These are phyloP conservation scores for Sinocyclocheilus anshuiensis DNA, from an alignment of 2,113 vertebrate genomes.

Conservation along the genomic window DNA sequence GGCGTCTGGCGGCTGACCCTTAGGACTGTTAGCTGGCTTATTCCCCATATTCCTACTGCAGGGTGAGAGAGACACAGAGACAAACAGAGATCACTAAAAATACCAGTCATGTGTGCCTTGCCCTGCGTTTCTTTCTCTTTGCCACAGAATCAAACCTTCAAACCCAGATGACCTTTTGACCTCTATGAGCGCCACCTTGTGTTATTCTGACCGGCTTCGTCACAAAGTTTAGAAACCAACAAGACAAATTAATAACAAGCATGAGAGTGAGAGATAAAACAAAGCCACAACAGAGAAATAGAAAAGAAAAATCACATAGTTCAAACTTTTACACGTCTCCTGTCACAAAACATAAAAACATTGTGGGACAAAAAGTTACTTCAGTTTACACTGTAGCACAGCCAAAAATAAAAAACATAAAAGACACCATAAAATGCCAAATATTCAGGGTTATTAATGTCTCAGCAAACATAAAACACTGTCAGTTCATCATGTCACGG, in stretches of 20 bases:
- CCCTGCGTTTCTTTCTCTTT: neutral
- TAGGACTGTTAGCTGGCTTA: conserved; percentile 86
- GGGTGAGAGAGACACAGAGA: conserved; percentile 36
- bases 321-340: neutral
- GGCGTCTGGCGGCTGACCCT: conserved; percentile 85
- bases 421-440: neutral
- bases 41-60: conserved; percentile 80
- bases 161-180: neutral
- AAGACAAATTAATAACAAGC: conserved; percentile 21
- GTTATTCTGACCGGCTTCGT: neutral
- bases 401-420: neutral
- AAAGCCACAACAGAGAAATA: conserved; percentile 14
- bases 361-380: neutral
- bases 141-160: conserved; percentile 16
- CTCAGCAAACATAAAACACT: neutral
- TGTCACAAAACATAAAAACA: conserved; percentile 12
- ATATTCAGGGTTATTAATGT: conserved; percentile 14
- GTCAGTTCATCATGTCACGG: neutral
- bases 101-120: neutral
- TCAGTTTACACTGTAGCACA: conserved; percentile 6
- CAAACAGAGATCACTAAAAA: conserved; percentile 38
- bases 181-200: neutral
- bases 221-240: neutral
- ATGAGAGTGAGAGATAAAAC: neutral
- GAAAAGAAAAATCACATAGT: neutral